Conservation (phyloP, 1,140 invertebrate genomes). For the Drosophila takahashii region DNA sequence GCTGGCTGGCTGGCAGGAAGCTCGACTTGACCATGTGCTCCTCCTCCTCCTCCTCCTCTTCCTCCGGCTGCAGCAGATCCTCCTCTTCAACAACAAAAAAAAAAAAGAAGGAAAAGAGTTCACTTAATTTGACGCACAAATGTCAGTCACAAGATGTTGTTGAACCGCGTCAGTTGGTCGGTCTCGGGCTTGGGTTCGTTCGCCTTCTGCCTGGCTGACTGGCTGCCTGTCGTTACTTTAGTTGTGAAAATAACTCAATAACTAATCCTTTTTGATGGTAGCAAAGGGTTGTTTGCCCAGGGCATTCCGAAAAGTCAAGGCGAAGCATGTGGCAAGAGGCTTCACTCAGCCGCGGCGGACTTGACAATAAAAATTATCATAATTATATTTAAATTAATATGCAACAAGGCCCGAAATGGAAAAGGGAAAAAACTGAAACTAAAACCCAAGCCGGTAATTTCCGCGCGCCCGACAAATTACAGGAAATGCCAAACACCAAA, state of each 20-base stretch:
- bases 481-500: constrained; percentile 72
- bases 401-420: constrained; percentile 59
- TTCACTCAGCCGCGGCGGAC: constrained; percentile 30
- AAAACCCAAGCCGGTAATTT: constrained; percentile 58
- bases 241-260: constrained; percentile 81
- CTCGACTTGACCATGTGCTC: constrained; percentile 72
- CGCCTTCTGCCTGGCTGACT: constrained; percentile 30
- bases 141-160: constrained; percentile 72
- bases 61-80: constrained; percentile 9
- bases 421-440: background rate
- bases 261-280: constrained; percentile 75
- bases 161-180: constrained; percentile 54
- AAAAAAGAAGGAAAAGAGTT: constrained; percentile 60
- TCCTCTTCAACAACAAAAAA: constrained; percentile 1
- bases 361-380: constrained; percentile 83
- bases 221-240: constrained; percentile 60
- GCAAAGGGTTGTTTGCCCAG: constrained; percentile 68
- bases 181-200: constrained; percentile 36
- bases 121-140: constrained; percentile 83
- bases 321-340: constrained; percentile 63
- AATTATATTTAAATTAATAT: constrained; percentile 84
- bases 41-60: constrained; percentile 30
- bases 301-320: constrained; percentile 42
- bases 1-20: constrained; percentile 59
- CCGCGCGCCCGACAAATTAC: constrained; percentile 72